Percentiles rank a stretch among this genome's conserved stretches.
Conservation (phyloP, 2,888 invertebrate genomes). For the Dynastes maya region DNA sequence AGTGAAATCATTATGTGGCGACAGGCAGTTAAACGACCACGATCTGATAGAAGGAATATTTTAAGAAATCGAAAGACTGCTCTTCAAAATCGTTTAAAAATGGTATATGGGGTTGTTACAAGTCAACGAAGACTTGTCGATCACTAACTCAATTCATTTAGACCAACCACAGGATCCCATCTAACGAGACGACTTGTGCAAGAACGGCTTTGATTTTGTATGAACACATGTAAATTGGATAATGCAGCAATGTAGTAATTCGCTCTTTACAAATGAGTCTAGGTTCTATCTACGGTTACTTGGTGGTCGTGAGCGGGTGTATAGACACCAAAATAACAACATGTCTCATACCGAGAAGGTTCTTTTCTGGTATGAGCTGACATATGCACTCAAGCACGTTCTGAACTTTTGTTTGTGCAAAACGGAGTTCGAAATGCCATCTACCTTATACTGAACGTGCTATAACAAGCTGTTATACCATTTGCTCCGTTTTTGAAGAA, state of each 20-base stretch:
- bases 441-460: too few relatives aligned
- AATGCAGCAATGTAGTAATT: not conserved
- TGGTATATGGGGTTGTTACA: too few relatives aligned
- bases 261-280: not conserved
- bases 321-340: not conserved
- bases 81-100: not conserved
- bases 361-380: too few relatives aligned
- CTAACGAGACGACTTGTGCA: too few relatives aligned
- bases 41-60: not conserved
- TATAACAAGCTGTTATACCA: too few relatives aligned
- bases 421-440: too few relatives aligned
- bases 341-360: too few relatives aligned
- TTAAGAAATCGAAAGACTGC: not conserved
- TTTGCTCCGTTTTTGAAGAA: too few relatives aligned
- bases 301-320: not conserved
- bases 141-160: not conserved
- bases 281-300: not conserved
- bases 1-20: too few relatives aligned
- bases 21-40: not conserved
- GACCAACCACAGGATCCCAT: not conserved
- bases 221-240: not conserved
- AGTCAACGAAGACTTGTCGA: too few relatives aligned
- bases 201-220: not conserved
- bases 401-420: too few relatives aligned
- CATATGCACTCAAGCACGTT: too few relatives aligned